Percentiles rank a stretch among this genome's conserved stretches.
phyloP scores from a whole-genome alignment of 1,140 invertebrate genomes.

The Atopsyche davidsoni region DNA sequence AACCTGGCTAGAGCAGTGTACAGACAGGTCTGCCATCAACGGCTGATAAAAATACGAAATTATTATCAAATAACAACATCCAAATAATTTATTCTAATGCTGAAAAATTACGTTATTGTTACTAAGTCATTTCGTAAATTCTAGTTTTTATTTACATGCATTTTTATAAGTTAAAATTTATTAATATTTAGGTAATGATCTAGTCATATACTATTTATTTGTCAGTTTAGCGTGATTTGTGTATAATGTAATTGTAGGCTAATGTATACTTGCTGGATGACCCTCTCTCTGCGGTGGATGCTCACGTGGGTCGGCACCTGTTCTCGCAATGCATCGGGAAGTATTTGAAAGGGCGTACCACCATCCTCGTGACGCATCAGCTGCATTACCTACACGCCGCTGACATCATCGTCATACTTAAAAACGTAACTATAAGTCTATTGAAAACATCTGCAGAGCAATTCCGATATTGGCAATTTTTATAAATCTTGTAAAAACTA shows the following conservation, averaged over 20 bases:
- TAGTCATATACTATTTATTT: not conserved
- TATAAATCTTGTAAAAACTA: no score
- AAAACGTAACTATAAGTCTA: slow-evolving; percentile 49
- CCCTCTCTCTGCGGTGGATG: slow-evolving; percentile 61
- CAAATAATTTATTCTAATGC: no score
- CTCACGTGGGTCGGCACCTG: slow-evolving; percentile 56
- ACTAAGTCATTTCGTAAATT: no score
- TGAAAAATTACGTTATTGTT: no score
- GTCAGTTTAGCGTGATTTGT: not conserved
- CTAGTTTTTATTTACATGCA: no score
- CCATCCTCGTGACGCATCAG: slow-evolving; percentile 74
- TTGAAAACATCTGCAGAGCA: not conserved
- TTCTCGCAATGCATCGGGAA: slow-evolving; percentile 54
- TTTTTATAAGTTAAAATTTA: no score
- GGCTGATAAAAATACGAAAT: no score
- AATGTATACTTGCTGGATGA: slow-evolving; percentile 72
- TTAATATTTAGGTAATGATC: no score
- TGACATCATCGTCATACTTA: slow-evolving; percentile 50
- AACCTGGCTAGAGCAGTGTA: slow-evolving; percentile 48
- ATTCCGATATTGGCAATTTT: not conserved
- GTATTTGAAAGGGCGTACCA: slow-evolving; percentile 58
- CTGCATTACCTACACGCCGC: slow-evolving; percentile 69
- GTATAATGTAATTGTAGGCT: slow-evolving; percentile 30
- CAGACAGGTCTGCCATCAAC: slow-evolving; percentile 40
- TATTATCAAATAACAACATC: no score